Percentiles rank a stretch among this genome's conserved stretches.
These are phyloP conservation scores for Oasisia sp. DNA, from an alignment of 2,888 invertebrate species.

Conservation along the genomic window DNA sequence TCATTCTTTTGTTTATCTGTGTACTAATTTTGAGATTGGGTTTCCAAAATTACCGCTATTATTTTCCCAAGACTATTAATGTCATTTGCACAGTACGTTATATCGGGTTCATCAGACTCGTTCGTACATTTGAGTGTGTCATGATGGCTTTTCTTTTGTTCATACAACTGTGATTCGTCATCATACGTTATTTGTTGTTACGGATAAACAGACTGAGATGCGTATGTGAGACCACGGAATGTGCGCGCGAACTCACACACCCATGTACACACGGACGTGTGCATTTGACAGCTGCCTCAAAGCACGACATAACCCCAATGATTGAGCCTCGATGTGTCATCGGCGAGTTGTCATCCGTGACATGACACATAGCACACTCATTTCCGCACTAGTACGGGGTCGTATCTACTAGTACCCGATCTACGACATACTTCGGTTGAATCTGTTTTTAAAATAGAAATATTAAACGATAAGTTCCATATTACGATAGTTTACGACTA, in stretches of 20 bases:
- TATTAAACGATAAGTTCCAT: background rate
- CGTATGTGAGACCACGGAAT: background rate
- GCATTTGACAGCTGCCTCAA: background rate
- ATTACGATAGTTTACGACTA: background rate
- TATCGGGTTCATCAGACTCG: too few relatives aligned
- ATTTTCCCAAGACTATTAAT: too few relatives aligned
- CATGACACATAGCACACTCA: background rate
- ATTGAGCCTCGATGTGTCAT: background rate
- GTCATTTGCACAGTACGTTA: too few relatives aligned
- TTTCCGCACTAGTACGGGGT: background rate
- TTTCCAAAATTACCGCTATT: too few relatives aligned
- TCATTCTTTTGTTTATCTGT: too few relatives aligned
- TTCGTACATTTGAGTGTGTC: too few relatives aligned
- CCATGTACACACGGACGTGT: background rate
- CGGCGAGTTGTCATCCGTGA: background rate
- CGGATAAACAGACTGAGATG: background rate
- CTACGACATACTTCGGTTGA: background rate
- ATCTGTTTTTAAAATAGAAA: background rate
- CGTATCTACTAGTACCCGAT: background rate
- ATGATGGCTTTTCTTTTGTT: too few relatives aligned
- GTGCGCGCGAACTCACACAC: background rate
- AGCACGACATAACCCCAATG: background rate
- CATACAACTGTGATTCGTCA: too few relatives aligned
- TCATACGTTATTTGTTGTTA: background rate
- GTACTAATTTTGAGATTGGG: too few relatives aligned